Conservation (phyloP, 2,888 invertebrate genomes). For the Iphiclides podalirius region DNA sequence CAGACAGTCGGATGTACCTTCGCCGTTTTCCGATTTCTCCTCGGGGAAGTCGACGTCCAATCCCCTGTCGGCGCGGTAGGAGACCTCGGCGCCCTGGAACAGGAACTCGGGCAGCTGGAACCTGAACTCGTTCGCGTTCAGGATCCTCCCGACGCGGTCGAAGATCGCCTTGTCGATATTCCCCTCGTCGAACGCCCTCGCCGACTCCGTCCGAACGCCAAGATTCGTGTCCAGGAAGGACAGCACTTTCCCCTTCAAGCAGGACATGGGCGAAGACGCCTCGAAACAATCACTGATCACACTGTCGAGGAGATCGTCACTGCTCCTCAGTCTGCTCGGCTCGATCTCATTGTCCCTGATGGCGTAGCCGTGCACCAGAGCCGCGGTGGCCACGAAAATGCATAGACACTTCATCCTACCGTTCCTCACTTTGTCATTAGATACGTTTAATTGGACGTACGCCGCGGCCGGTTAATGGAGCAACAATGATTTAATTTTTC, state of each 20-base stretch:
- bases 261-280: conserved; percentile 83
- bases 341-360: conserved; percentile 79
- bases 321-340: conserved; percentile 79
- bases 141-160: conserved; percentile 84
- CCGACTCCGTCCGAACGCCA: conserved; percentile 81
- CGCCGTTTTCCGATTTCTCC: conserved; percentile 69
- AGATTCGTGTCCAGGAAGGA: conserved; percentile 86
- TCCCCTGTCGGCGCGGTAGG: conserved; percentile 84
- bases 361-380: conserved; percentile 69
- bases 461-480: conserved; percentile 70
- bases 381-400: conserved; percentile 74
- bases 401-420: conserved; percentile 74
- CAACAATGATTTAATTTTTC: conserved; percentile 80
- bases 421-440: conserved; percentile 68
- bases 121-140: conserved; percentile 87
- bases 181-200: conserved; percentile 80
- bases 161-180: conserved; percentile 88
- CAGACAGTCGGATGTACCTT: conserved; percentile 68
- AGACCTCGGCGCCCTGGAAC: conserved; percentile 83
- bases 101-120: conserved; percentile 86
- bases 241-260: conserved; percentile 88
- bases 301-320: conserved; percentile 85
- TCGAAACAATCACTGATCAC: conserved; percentile 87
- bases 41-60: conserved; percentile 82
- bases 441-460: conserved; percentile 70